These are phyloP conservation scores for Actinemys pallida DNA, from an alignment of 2,113 vertebrate genomes.

Conservation along the genomic window DNA sequence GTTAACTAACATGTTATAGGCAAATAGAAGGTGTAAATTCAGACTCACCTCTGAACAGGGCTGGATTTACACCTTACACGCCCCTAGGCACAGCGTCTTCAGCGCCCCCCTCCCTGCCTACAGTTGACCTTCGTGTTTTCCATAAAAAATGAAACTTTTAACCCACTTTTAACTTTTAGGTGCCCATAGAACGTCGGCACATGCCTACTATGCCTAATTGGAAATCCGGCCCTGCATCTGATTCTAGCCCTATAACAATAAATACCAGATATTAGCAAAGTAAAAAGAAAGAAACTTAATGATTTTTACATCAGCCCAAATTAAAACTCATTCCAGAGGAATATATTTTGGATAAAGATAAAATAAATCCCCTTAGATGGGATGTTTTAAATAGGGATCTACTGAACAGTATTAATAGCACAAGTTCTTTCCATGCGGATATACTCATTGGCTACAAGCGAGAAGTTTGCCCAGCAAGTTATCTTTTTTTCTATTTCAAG, in stretches of 20 bases:
- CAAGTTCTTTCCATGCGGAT: conserved; percentile 7
- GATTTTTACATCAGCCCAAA: conserved; percentile 36
- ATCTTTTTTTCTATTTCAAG: conserved; percentile 66
- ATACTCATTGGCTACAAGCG: conserved; percentile 43
- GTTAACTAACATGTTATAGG: not conserved
- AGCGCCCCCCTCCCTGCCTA: not conserved
- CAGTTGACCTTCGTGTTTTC: not conserved
- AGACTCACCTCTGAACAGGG: not conserved
- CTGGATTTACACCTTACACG: not conserved
- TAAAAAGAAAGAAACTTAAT: conserved; percentile 25
- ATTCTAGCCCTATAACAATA: not conserved
- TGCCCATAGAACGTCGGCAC: not conserved
- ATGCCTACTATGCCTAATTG: not conserved
- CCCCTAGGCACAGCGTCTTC: not conserved
- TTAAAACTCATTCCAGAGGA: conserved; percentile 50
- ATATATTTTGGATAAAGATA: conserved; percentile 60
- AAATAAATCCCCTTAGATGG: conserved; percentile 48
- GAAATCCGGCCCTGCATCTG: not conserved
- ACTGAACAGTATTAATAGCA: conserved; percentile 35
- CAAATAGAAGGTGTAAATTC: conserved; percentile 5
- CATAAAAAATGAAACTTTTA: not conserved
- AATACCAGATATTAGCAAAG: not conserved
- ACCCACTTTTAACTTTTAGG: not conserved
- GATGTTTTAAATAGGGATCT: conserved; percentile 35
- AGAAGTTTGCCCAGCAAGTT: conserved; percentile 42